Percentiles rank a stretch among this genome's conserved stretches.
phyloP scores from a whole-genome alignment of 2,888 invertebrate species.

The Kuschelorhynchus macadamiae region DNA sequence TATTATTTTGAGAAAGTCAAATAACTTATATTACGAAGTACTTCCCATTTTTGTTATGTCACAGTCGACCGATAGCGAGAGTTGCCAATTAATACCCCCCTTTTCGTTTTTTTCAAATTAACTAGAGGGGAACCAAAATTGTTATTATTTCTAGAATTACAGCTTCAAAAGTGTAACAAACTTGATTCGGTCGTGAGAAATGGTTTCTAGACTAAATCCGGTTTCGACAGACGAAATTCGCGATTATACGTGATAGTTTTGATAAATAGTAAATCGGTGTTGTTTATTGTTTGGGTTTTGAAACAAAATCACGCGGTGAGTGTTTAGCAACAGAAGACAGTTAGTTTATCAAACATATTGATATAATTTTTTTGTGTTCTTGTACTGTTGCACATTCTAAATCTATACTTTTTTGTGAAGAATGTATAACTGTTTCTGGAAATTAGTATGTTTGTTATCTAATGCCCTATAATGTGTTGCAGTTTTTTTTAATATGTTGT shows the following conservation, averaged over 20 bases:
- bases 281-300: conserved; percentile 4
- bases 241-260: conserved; percentile 8
- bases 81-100: conserved; percentile 37
- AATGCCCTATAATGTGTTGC: no score
- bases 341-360: no score
- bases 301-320: conserved; percentile 11
- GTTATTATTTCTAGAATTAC: conserved; percentile 39
- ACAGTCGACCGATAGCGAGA: conserved; percentile 44
- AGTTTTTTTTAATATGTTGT: no score
- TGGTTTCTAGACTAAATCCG: conserved; percentile 23
- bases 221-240: conserved; percentile 19
- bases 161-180: conserved; percentile 41
- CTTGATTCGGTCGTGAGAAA: conserved; percentile 27
- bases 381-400: no score
- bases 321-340: no score
- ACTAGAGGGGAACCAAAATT: conserved; percentile 51
- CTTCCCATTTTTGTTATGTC: conserved; percentile 30
- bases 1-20: no score
- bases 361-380: no score
- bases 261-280: conserved; percentile 3
- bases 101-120: conserved; percentile 39
- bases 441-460: no score
- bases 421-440: no score
- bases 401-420: no score
- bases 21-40: conserved; percentile 23